These are phyloP conservation scores for Trissolcus japonicus DNA, from an alignment of 2,888 invertebrate species.

Conservation along the genomic window DNA sequence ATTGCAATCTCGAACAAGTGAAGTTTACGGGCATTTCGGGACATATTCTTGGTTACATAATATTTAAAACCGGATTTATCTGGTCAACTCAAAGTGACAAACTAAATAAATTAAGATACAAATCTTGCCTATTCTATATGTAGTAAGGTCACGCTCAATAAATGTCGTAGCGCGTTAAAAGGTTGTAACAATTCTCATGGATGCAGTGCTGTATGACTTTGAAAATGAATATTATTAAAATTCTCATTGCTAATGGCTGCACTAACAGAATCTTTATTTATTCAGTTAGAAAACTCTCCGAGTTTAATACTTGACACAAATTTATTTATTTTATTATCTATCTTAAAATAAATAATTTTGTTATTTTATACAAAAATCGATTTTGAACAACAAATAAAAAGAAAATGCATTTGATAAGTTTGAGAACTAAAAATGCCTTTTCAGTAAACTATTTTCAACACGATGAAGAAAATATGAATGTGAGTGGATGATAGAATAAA, in stretches of 20 bases:
- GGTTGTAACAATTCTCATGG: conserved; percentile 56
- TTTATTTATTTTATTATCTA: too few relatives aligned
- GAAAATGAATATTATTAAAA: conserved; percentile 35
- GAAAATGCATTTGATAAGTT: background rate
- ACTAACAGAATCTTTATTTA: background rate
- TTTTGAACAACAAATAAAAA: background rate
- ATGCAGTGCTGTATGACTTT: conserved; percentile 54
- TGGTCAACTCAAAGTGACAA: conserved; percentile 34
- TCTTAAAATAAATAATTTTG: too few relatives aligned
- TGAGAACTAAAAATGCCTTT: background rate
- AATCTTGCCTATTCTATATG: conserved; percentile 72
- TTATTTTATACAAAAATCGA: background rate
- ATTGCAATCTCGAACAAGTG: background rate
- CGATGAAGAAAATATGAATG: background rate
- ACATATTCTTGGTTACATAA: conserved; percentile 33
- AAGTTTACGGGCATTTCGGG: conserved; percentile 21
- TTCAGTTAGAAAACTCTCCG: background rate
- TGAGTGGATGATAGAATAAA: conserved; percentile 31
- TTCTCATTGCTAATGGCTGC: conserved; percentile 4
- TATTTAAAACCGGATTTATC: conserved; percentile 16
- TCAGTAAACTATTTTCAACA: background rate
- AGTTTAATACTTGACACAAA: too few relatives aligned
- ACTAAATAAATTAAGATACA: conserved; percentile 52
- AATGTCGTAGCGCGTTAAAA: conserved; percentile 68
- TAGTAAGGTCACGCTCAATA: conserved; percentile 74